Evolutionary conservation across 2,113 vertebrate genomes (phyloP).

Genomic region (Zootoca vivipara): DNA sequence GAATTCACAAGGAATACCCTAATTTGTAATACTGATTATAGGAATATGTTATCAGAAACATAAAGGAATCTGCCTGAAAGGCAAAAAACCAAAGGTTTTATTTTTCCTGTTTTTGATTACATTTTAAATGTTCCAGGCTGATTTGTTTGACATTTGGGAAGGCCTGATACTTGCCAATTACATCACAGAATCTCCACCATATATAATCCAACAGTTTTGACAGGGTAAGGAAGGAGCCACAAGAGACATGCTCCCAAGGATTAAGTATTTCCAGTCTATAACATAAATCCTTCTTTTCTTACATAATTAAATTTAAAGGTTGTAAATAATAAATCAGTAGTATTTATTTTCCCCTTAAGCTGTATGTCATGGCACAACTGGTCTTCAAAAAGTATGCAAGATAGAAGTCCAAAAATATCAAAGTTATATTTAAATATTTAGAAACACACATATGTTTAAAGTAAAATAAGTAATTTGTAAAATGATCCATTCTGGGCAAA

Average conservation of each 20-base stretch:
- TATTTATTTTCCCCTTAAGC: not conserved
- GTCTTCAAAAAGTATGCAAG: not conserved
- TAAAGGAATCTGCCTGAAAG: not conserved
- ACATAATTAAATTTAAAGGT: not conserved
- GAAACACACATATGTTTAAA: not conserved
- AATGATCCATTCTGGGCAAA: not conserved
- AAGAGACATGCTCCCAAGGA: rapidly evolving
- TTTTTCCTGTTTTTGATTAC: not conserved
- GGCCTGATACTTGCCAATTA: not conserved
- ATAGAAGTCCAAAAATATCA: not conserved
- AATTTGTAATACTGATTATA: rapidly evolving
- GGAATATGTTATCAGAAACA: rapidly evolving
- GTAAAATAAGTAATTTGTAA: not conserved
- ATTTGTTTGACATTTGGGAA: not conserved
- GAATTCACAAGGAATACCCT: not conserved
- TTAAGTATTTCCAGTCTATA: not conserved
- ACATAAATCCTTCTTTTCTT: not conserved
- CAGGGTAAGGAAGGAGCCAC: not conserved
- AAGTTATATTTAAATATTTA: not conserved
- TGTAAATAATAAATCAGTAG: rapidly evolving
- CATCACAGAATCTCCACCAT: rapidly evolving
- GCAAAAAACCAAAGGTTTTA: not conserved
- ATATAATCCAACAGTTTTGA: not conserved
- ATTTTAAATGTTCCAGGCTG: not conserved
- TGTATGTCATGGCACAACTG: not conserved